Evolutionary conservation across 2,797 vertebrate species (phyloP), one percentile per base, ranked within the genome.

Genomic region (Megaceryle alcyon): DNA sequence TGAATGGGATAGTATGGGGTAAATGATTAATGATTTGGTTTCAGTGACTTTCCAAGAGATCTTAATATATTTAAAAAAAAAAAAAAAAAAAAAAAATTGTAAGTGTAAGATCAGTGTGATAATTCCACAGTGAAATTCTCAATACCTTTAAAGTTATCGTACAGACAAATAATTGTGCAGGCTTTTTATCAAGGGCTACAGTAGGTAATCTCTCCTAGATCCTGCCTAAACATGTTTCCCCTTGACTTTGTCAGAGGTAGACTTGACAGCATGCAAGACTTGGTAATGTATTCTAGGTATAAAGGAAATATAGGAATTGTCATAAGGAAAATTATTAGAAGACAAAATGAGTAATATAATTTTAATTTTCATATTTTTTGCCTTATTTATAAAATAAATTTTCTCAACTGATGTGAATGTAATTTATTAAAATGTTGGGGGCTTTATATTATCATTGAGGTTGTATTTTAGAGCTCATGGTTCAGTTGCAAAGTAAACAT

Each of bases 361-460:
- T 76, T 71, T 29, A 2, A 9, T 76, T 68, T 94, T 77, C 16
- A 63, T 70, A 9, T 3, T 64, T 71, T 2, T 31, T 57, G 3
- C 51, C 41, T 63, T 35, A 41, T 19, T 4, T 37, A 18, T 13
- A 73, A 54, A 80, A 68, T 68, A 48, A 14, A 18, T 43, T 76
- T 94, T 71, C 29, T 76, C 13, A n/a, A 4, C 6, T 33, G 15
- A 37, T 64, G 4, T 29, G 15, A 93, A 63, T 46, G 8, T 4
- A 4, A 26, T 69, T 53, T 75, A 63, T n/a, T 51, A 63, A 81
- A 77, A 61, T 65, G 10, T 12, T 10, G 3, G 7, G 13, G 0
- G 2, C 0, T 13, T 41, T 0, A 2, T 15, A n/a, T 31, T 51
- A 12, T 65, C 17, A 18, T 25, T 66, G 23, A 35, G 22, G 29